These are phyloP conservation scores for Camponotus pennsylvanicus DNA, from an alignment of 1,140 invertebrate genomes.

Conservation along the genomic window DNA sequence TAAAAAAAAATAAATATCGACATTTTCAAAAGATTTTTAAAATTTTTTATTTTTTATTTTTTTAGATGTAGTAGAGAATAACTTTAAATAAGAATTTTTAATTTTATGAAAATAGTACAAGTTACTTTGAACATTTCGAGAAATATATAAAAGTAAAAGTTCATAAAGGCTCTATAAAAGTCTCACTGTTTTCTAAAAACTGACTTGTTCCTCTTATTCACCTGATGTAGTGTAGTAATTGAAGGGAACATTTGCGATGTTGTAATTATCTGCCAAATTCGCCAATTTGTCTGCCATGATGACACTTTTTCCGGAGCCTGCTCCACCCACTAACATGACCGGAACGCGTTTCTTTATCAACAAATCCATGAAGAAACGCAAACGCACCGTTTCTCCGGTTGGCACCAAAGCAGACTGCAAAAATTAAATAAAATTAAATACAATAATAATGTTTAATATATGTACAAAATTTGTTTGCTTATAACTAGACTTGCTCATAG, in stretches of 20 bases:
- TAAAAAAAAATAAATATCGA: neutral
- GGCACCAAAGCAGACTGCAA: slow-evolving; percentile 93
- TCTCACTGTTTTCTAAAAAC: neutral
- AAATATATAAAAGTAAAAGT: neutral
- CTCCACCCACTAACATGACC: slow-evolving; percentile 96
- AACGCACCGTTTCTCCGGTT: slow-evolving; percentile 95
- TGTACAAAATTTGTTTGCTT: neutral
- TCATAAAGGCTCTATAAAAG: neutral
- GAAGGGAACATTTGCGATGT: slow-evolving; percentile 95
- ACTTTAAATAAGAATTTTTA: slow-evolving; percentile 14
- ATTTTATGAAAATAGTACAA: slow-evolving; percentile 1
- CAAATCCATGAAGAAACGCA: slow-evolving; percentile 96
- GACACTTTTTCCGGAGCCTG: slow-evolving; percentile 95
- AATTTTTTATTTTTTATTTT: neutral
- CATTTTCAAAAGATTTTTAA: neutral
- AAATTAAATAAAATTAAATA: slow-evolving; percentile 48
- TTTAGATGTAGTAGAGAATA: neutral
- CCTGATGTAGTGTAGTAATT: slow-evolving; percentile 98
- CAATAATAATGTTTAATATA: neutral
- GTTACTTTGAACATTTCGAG: neutral
- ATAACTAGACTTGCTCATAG: neutral
- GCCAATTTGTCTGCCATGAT: slow-evolving; percentile 94
- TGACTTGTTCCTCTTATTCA: slow-evolving; percentile 71
- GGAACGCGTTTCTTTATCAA: slow-evolving; percentile 93
- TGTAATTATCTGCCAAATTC: slow-evolving; percentile 91